A percentile compares a stretch with the other conserved stretches of the same genome.
These are phyloP conservation scores for Agriotes lineatus DNA, from an alignment of 2,888 invertebrate species.

Conservation along the genomic window DNA sequence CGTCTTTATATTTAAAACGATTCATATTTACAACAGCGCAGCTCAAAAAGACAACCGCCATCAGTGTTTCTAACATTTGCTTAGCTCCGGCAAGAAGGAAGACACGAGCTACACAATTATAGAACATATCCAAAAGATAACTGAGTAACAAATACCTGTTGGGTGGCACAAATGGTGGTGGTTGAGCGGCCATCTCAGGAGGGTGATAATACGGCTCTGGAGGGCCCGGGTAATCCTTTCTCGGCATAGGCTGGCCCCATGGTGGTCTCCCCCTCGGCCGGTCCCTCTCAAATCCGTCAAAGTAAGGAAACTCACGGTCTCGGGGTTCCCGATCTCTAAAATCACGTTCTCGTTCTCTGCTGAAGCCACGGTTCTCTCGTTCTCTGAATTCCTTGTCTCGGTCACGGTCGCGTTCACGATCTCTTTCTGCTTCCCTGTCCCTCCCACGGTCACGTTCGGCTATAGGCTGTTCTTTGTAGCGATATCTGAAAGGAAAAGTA, in stretches of 20 bases:
- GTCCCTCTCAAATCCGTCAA: slow-evolving; percentile 50
- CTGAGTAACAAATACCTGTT: slow-evolving; percentile 54
- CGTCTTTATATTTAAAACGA: too few relatives aligned
- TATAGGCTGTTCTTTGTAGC: slow-evolving; percentile 50
- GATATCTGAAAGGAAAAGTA: slow-evolving; percentile 48
- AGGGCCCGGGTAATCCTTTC: slow-evolving; percentile 46
- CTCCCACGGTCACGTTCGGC: slow-evolving; percentile 57
- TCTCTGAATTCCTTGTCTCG: slow-evolving; percentile 40
- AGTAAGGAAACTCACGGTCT: slow-evolving; percentile 35
- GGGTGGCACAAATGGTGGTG: slow-evolving; percentile 45
- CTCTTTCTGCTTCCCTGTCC: slow-evolving; percentile 59
- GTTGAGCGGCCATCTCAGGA: slow-evolving; percentile 50
- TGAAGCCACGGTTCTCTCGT: slow-evolving; percentile 25
- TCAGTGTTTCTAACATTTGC: slow-evolving; percentile 10
- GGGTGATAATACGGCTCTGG: slow-evolving; percentile 54
- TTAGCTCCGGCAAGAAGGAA: not conserved
- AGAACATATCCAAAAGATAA: slow-evolving; percentile 28
- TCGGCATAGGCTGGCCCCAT: slow-evolving; percentile 30
- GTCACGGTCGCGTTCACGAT: slow-evolving; percentile 56
- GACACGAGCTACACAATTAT: slow-evolving; percentile 11
- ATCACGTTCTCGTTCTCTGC: slow-evolving; percentile 15
- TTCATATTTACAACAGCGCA: too few relatives aligned
- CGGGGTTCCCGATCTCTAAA: slow-evolving; percentile 23
- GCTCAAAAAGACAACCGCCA: not conserved
- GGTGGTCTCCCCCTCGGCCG: slow-evolving; percentile 37